Base-by-base conservation (phyloP, 1,140 invertebrate genomes). In the Eumeta japonica region DNA sequence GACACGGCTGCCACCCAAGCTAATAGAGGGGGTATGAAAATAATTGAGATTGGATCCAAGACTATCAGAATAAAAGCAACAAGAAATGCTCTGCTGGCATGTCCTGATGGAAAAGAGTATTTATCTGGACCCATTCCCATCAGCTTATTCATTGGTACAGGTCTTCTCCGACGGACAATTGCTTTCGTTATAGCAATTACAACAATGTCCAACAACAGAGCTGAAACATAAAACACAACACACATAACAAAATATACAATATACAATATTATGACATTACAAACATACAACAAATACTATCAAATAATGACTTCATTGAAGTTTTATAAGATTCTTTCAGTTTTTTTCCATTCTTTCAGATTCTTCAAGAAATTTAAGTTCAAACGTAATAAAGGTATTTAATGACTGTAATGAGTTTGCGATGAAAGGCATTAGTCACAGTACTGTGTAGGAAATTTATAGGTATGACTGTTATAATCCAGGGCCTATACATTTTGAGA, bases 41-140 rank as follows among this genome's bases (percentile, higher is more conserved):
- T 48, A 7, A 82, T 55, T 12, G 80, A 63, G 1, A 87, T 35
- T 0, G 85, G 81, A 65, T 81, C 81, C 7, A 88, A 48, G 44
- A 77, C 70, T 0, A 80, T 76, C 39, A 89, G 85, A 51, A 92
- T 88, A 30, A 82, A 82, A 1, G 83, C 75, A 10, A 98, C 67
- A 57, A 91, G 83, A 9, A 86, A 79, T 7, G 91, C 83, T 51
- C 96, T 74, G n/a, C 92, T 93, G 1, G 91, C 82, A 74, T 99
- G 96, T 1, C 96, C 96, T 0, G 94, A 97, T 16, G 95, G 96
- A 67, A 98, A 98, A 19, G 93, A 94, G 61, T 87, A 97, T 52
- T 94, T 88, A 67, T 98, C 95, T 0, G 92, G 68, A 57, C 79
- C 63, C 14, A 83, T 65, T 11, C 65, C 73, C 12, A 81, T 52